Evolutionary conservation across 2,888 invertebrate species (phyloP), one percentile per base, ranked within the genome.

Genomic region (Machimus rusticus): DNA sequence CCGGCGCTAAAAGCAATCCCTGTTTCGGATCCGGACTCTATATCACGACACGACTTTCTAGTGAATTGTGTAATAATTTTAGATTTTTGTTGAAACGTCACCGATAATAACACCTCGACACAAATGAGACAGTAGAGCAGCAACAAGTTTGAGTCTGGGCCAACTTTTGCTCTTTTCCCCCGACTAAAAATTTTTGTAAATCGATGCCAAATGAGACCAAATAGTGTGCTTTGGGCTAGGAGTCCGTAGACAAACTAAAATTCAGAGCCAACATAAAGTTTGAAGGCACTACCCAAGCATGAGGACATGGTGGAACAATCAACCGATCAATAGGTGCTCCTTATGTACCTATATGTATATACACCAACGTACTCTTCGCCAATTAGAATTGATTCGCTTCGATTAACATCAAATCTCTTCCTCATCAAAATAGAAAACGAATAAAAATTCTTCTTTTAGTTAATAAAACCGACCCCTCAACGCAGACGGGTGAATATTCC

Each of bases 91-190:
- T 16, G 43, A 23, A 78, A 78, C 78, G 43, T 23, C 78, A 78
- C 78, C 37, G 19, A 78, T 43, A 2, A 78, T 78, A 43, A 19
- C 37, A 43, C 66, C 12, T 28, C 66, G 19, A 66, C 23, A 66
- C 39, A 23, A 78, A 43, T 23, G 23, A 39, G 12, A 43, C 37
- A 43, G 81, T n/a, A 31, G 34, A 81, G n/a, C 28, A 34, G 81
- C 81, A 81, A 81, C 81, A 81, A 51, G 55, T 81, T 81, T 81
- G 81, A 81, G 16, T 31, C 8, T 31, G 31, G 34, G 81, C 81
- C 81, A 81, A 81, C 23, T 81, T 31, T 81, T 55, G 8, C 51
- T 23, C 81, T 31, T 31, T 51, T 23, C 78, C 39, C 43, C 28
- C 9, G 66, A 23, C 66, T 23, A 19, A 46, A 46, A 46, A 14